These are phyloP conservation scores for Andrena hattorfiana DNA, from an alignment of 2,888 invertebrate species.

Conservation along the genomic window DNA sequence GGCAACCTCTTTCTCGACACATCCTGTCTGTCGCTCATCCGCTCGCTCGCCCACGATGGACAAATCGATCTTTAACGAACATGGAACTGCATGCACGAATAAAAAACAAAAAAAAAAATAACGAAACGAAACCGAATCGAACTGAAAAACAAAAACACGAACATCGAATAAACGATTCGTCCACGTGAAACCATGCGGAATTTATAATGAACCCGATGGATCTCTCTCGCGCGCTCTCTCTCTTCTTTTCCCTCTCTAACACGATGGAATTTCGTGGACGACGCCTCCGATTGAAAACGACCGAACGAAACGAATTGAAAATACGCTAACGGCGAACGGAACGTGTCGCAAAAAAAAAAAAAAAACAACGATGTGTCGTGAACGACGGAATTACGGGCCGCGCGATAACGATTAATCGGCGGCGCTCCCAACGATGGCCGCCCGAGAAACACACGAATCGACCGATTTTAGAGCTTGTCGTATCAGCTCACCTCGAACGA, in stretches of 20 bases:
- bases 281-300: constrained; percentile 23
- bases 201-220: constrained; percentile 48
- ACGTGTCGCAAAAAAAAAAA: constrained; percentile 4
- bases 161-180: constrained; percentile 44
- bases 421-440: constrained; percentile 27
- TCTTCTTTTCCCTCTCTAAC: constrained; percentile 43
- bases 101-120: background rate
- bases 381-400: constrained; percentile 52
- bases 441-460: constrained; percentile 40
- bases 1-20: constrained; percentile 24
- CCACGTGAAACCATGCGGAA: constrained; percentile 51
- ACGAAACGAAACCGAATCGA: background rate
- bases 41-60: constrained; percentile 8
- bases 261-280: constrained; percentile 47
- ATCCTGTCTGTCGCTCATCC: constrained; percentile 38
- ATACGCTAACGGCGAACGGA: constrained; percentile 40
- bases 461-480: constrained; percentile 83
- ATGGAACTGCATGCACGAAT: background rate
- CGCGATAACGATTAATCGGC: constrained; percentile 21
- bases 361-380: constrained; percentile 10
- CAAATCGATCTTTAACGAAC: constrained; percentile 32
- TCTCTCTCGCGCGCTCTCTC: constrained; percentile 46
- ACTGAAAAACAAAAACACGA: background rate
- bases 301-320: constrained; percentile 18
- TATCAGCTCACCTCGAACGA: constrained; percentile 85